Conservation (phyloP, 1,140 invertebrate genomes). For the Formica selysi region DNA sequence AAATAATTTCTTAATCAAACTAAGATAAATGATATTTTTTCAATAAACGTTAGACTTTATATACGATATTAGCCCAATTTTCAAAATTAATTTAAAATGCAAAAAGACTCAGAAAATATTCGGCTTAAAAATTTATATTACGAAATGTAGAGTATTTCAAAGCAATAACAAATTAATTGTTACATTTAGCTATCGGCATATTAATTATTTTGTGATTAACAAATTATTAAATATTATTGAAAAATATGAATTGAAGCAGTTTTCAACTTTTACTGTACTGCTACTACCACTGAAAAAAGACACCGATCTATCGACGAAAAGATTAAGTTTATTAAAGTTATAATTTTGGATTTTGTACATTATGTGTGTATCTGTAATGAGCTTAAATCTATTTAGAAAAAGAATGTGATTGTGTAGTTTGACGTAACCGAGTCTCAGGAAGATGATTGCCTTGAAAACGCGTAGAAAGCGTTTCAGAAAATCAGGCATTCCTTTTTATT, state of each 20-base stretch:
- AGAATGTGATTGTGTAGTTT: conserved; percentile 41
- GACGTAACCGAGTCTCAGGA: conserved; percentile 61
- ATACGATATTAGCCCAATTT: too few species aligned
- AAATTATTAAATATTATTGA: neutral
- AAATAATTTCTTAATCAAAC: too few species aligned
- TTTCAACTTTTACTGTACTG: neutral
- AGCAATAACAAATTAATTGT: too few species aligned
- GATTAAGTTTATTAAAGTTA: conserved; percentile 73
- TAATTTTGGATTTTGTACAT: conserved; percentile 73
- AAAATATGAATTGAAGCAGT: neutral
- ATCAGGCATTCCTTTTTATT: conserved; percentile 27
- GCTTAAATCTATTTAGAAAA: conserved; percentile 71
- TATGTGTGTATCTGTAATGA: conserved; percentile 9
- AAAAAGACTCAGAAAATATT: too few species aligned
- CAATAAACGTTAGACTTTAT: too few species aligned
- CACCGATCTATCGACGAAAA: conserved; percentile 41
- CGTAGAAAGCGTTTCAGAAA: conserved; percentile 19
- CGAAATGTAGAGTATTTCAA: too few species aligned
- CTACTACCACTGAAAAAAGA: neutral
- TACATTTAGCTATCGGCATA: too few species aligned
- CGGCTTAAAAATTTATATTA: too few species aligned
- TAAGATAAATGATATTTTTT: too few species aligned
- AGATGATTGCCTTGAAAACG: conserved; percentile 11
- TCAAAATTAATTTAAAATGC: too few species aligned
- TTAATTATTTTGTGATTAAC: neutral